phyloP scores from a whole-genome alignment of 2,113 vertebrate genomes.

The Dascyllus trimaculatus region DNA sequence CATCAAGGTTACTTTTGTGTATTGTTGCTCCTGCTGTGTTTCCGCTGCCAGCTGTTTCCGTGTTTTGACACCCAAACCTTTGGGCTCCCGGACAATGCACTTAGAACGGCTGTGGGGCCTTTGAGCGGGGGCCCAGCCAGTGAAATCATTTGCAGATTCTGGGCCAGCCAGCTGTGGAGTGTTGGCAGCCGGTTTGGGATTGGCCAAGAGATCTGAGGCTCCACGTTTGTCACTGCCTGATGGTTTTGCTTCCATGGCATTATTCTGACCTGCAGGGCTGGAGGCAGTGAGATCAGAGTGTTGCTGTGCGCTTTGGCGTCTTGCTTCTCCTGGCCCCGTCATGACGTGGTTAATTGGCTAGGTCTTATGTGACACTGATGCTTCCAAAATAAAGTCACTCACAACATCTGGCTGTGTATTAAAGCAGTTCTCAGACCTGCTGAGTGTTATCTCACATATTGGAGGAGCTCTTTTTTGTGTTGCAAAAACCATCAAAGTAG shows the following conservation, averaged over 20 bases:
- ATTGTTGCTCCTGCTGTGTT: conserved; percentile 60
- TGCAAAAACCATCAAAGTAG: conserved; percentile 49
- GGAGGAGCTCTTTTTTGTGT: conserved; percentile 30
- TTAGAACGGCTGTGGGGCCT: conserved; percentile 43
- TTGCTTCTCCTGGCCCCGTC: conserved; percentile 16
- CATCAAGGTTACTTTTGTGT: conserved; percentile 67
- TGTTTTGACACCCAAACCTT: conserved; percentile 70
- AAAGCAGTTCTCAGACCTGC: conserved; percentile 23
- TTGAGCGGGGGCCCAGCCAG: conserved; percentile 32
- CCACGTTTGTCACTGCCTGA: conserved; percentile 45
- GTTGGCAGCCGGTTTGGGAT: conserved; percentile 64
- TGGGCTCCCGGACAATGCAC: conserved; percentile 62
- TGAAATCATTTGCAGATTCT: conserved; percentile 55
- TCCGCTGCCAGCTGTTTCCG: conserved; percentile 80
- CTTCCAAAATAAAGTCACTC: conserved; percentile 48
- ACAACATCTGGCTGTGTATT: conserved; percentile 57
- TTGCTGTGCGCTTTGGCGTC: conserved; percentile 35
- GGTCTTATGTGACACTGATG: conserved; percentile 14
- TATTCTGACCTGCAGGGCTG: conserved; percentile 60
- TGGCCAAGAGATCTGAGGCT: conserved; percentile 65
- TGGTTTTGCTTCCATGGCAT: conserved; percentile 64
- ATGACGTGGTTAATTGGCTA: conserved; percentile 41
- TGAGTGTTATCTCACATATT: conserved; percentile 19
- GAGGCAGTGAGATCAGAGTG: conserved; percentile 46
- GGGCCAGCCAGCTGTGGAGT: conserved; percentile 73